Percentiles rank a stretch among this genome's conserved stretches.
These are phyloP conservation scores for Mus spretus DNA, from an alignment of 2,797 vertebrate species.

Conservation along the genomic window DNA sequence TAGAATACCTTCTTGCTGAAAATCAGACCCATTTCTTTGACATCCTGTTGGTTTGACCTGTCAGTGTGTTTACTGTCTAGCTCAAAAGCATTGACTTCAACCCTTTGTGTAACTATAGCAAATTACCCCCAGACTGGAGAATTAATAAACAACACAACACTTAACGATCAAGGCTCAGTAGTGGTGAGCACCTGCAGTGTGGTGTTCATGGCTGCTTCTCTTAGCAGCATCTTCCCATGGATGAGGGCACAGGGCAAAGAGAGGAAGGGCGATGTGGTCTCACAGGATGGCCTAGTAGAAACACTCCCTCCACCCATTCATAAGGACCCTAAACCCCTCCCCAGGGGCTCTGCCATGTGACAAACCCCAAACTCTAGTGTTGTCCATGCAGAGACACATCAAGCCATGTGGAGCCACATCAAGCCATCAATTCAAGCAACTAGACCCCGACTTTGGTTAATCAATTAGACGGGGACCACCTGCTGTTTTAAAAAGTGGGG, in stretches of 20 bases:
- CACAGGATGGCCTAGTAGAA: background rate
- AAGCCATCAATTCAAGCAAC: background rate
- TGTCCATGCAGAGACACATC: background rate
- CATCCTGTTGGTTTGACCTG: accelerated
- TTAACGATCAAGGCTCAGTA: no score
- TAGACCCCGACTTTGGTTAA: no score
- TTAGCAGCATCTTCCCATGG: no score
- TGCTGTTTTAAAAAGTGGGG: background rate
- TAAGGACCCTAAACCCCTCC: no score
- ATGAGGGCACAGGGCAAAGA: background rate
- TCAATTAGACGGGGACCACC: no score
- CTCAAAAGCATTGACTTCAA: background rate
- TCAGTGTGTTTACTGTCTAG: background rate
- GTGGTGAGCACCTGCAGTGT: no score
- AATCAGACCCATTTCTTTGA: background rate
- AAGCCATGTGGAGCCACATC: background rate
- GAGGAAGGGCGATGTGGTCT: background rate
- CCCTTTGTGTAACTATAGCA: background rate
- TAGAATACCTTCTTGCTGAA: background rate
- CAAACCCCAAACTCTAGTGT: background rate
- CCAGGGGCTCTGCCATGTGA: background rate
- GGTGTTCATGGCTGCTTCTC: background rate
- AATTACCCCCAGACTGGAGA: no score
- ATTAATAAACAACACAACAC: background rate
- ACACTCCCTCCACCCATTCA: background rate